Percentiles rank a stretch among this genome's conserved stretches.
Evolutionary conservation across 2,113 vertebrate genomes (phyloP).

Genomic region (Paramormyrops kingsleyae): DNA sequence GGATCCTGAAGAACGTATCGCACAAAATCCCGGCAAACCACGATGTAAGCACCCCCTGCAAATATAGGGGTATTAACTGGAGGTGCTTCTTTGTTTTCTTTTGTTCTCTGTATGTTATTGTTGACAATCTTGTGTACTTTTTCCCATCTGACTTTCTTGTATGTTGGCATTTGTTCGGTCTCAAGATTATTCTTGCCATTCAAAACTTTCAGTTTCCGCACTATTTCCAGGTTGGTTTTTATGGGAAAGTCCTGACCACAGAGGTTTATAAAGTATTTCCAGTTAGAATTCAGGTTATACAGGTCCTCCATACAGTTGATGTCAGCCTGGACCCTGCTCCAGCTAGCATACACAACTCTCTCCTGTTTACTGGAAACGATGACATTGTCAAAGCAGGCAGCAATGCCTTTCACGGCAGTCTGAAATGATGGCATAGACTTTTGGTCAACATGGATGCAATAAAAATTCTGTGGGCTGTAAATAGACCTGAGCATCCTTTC

Average conservation of each 20-base stretch:
- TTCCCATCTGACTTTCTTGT: conserved; percentile 65
- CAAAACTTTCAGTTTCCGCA: conserved; percentile 64
- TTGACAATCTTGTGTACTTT: conserved; percentile 55
- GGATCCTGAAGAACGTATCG: conserved; percentile 58
- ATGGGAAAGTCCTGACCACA: conserved; percentile 90
- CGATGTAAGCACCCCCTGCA: conserved; percentile 81
- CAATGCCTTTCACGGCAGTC: conserved; percentile 61
- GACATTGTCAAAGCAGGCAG: conserved; percentile 76
- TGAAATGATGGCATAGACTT: conserved; percentile 62
- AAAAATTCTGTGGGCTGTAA: conserved; percentile 63
- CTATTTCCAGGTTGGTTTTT: conserved; percentile 86
- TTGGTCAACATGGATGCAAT: conserved; percentile 75
- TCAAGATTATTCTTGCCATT: conserved; percentile 77
- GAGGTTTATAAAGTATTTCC: conserved; percentile 87
- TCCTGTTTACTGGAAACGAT: conserved; percentile 72
- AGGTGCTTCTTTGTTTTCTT: conserved; percentile 55
- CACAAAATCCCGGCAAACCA: conserved; percentile 69
- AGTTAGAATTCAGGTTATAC: conserved; percentile 50
- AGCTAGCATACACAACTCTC: conserved; percentile 73
- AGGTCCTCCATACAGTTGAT: conserved; percentile 90
- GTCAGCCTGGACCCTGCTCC: conserved; percentile 83
- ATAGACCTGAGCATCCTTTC: conserved; percentile 55
- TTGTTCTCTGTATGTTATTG: conserved; percentile 54
- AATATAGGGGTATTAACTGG: conserved; percentile 69
- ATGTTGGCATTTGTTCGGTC: conserved; percentile 62